Conservation (phyloP, 2,888 invertebrate genomes). For the Idaea straminata region DNA sequence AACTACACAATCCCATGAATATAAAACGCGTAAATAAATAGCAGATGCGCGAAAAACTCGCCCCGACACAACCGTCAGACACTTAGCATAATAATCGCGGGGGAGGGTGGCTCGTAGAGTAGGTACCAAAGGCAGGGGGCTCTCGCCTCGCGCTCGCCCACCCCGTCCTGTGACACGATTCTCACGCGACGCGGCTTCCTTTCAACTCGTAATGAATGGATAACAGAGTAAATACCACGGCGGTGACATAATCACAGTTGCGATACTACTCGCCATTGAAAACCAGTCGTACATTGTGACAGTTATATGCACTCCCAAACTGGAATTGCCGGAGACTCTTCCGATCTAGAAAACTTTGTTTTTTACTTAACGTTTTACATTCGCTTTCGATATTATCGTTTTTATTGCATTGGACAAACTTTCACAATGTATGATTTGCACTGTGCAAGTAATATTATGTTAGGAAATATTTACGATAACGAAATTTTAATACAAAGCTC, state of each 20-base stretch:
- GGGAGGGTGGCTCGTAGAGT: constrained; percentile 40
- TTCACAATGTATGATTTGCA: constrained; percentile 8
- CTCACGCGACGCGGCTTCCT: constrained; percentile 75
- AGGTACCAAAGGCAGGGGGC: constrained; percentile 31
- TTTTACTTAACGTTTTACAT: constrained; percentile 31
- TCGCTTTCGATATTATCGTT: constrained; percentile 29
- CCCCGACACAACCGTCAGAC: constrained; percentile 70
- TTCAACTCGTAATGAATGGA: constrained; percentile 74
- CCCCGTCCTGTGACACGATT: constrained; percentile 73
- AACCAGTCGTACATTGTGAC: constrained; percentile 49
- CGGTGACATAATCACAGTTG: constrained; percentile 58
- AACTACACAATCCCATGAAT: constrained; percentile 72
- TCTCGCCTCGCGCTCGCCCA: constrained; percentile 23
- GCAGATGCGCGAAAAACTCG: constrained; percentile 80
- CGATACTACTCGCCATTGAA: constrained; percentile 48
- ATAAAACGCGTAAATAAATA: constrained; percentile 80
- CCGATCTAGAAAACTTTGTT: constrained; percentile 35
- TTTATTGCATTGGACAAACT: constrained; percentile 6
- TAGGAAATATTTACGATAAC: neutral
- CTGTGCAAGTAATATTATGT: neutral
- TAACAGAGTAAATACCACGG: constrained; percentile 61
- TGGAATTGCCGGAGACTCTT: constrained; percentile 43
- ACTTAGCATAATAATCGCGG: constrained; percentile 79
- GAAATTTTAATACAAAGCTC: neutral
- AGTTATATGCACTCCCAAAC: constrained; percentile 43